These are phyloP conservation scores for Macrosoma leucophasiata DNA, from an alignment of 2,888 invertebrate genomes.

Conservation along the genomic window DNA sequence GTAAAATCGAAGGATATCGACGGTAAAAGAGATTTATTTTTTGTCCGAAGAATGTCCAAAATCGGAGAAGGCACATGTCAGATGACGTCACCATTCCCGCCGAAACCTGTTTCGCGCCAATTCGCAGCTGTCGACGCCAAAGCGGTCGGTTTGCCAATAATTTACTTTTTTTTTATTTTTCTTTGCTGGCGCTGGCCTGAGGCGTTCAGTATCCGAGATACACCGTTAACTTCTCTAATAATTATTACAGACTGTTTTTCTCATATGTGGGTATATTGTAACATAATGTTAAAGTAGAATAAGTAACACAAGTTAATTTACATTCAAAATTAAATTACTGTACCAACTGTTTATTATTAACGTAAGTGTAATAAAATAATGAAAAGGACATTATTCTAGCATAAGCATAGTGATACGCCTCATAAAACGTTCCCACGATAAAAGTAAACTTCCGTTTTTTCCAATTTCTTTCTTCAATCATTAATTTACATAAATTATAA, in stretches of 20 bases:
- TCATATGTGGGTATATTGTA: constrained; percentile 8
- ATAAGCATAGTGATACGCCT: too few relatives aligned
- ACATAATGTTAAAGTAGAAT: too few relatives aligned
- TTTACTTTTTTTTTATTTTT: constrained; percentile 41
- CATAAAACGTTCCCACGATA: constrained; percentile 23
- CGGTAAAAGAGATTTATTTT: constrained; percentile 49
- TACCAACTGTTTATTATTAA: too few relatives aligned
- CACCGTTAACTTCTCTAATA: constrained; percentile 60
- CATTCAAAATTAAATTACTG: too few relatives aligned
- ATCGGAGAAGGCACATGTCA: constrained; percentile 57
- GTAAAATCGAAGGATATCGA: constrained; percentile 46
- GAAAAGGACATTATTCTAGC: too few relatives aligned
- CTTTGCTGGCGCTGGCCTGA: constrained; percentile 41
- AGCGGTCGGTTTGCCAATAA: constrained; percentile 49
- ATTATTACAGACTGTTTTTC: constrained; percentile 35
- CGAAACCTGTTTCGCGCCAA: constrained; percentile 69
- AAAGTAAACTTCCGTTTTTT: constrained; percentile 20
- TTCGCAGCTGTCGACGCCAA: constrained; percentile 69
- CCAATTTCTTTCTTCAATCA: too few relatives aligned
- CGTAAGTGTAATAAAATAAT: too few relatives aligned
- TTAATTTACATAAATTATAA: constrained; percentile 24
- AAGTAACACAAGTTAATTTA: too few relatives aligned
- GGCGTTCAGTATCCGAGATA: constrained; percentile 50
- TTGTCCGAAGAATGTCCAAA: constrained; percentile 41
- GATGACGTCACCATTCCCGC: constrained; percentile 62